Evolutionary conservation across 2,113 vertebrate genomes (phyloP).

Genomic region (Siniperca chuatsi): DNA sequence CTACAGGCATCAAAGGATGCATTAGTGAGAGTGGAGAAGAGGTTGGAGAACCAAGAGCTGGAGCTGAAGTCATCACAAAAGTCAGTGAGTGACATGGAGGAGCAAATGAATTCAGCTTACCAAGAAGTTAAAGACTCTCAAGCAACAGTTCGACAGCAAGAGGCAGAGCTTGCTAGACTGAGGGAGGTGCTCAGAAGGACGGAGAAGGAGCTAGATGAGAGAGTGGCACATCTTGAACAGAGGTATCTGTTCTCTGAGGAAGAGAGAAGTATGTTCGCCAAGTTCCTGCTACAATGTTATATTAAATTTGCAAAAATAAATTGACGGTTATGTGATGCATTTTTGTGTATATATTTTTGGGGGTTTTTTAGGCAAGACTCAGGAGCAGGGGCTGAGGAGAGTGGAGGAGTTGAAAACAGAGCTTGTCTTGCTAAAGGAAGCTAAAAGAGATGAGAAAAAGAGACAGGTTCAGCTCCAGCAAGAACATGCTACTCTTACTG

Average conservation of each 20-base stretch:
- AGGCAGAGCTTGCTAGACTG: slow-evolving; percentile 83
- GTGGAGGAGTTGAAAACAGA: slow-evolving; percentile 84
- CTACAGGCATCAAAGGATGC: slow-evolving; percentile 63
- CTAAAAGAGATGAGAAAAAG: slow-evolving; percentile 72
- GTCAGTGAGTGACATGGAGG: slow-evolving; percentile 74
- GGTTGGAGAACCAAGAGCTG: slow-evolving; percentile 60
- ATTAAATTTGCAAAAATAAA: not conserved
- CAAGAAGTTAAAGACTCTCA: slow-evolving; percentile 82
- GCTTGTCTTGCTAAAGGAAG: slow-evolving; percentile 83
- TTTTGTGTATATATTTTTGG: not conserved
- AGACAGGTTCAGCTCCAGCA: slow-evolving; percentile 82
- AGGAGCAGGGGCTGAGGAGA: slow-evolving; percentile 79
- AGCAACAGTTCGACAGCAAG: slow-evolving; percentile 75
- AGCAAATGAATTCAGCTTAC: slow-evolving; percentile 82
- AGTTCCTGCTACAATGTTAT: not conserved
- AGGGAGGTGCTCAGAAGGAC: slow-evolving; percentile 84
- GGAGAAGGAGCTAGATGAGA: slow-evolving; percentile 83
- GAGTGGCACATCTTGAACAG: slow-evolving; percentile 86
- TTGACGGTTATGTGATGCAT: not conserved
- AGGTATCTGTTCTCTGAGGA: slow-evolving; percentile 86
- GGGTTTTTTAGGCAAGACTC: slow-evolving; percentile 70
- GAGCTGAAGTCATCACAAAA: slow-evolving; percentile 61
- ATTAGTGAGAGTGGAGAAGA: slow-evolving; percentile 65
- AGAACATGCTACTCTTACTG: slow-evolving; percentile 74
- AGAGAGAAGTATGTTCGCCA: slow-evolving; percentile 87